Conservation (phyloP, 2,888 invertebrate genomes). For the Hirtodrosophila trivittata region DNA sequence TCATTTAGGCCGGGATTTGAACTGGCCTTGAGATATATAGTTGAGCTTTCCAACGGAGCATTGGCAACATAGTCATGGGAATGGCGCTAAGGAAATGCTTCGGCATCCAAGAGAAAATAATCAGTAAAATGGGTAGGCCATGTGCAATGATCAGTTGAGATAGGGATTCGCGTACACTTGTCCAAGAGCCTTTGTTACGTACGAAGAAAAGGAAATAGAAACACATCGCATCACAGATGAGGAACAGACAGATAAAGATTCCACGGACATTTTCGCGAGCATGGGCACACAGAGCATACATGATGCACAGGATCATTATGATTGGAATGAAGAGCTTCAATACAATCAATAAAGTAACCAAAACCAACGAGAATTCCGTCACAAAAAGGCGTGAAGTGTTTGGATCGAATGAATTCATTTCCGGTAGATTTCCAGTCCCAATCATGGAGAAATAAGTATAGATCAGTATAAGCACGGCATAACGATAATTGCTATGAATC, state of each 20-base stretch:
- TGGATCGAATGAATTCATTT: slow-evolving; percentile 97
- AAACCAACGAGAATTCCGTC: slow-evolving; percentile 94
- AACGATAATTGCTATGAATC: slow-evolving; percentile 82
- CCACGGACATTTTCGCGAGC: slow-evolving; percentile 78
- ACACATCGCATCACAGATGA: slow-evolving; percentile 93
- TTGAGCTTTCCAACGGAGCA: slow-evolving; percentile 34
- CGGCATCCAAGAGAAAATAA: slow-evolving; percentile 87
- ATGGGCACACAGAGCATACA: slow-evolving; percentile 62
- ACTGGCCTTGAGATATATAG: background rate
- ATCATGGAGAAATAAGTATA: slow-evolving; percentile 95
- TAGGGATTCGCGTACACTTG: slow-evolving; percentile 96
- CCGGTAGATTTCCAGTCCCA: slow-evolving; percentile 97
- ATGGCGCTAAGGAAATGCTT: slow-evolving; percentile 84
- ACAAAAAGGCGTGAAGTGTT: slow-evolving; percentile 95
- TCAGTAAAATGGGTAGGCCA: slow-evolving; percentile 88
- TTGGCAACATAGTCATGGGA: slow-evolving; percentile 37
- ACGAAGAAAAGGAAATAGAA: slow-evolving; percentile 93
- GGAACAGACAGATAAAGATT: slow-evolving; percentile 89
- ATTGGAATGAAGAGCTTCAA: slow-evolving; percentile 93
- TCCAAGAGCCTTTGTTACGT: slow-evolving; percentile 95
- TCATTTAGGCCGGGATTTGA: slow-evolving; percentile 23
- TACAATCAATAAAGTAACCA: slow-evolving; percentile 92
- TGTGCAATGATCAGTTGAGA: slow-evolving; percentile 94
- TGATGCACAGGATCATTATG: slow-evolving; percentile 85
- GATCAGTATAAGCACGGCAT: slow-evolving; percentile 86